Evolutionary conservation across 2,888 invertebrate species (phyloP).

Genomic region (Strigamia transsilvanica): DNA sequence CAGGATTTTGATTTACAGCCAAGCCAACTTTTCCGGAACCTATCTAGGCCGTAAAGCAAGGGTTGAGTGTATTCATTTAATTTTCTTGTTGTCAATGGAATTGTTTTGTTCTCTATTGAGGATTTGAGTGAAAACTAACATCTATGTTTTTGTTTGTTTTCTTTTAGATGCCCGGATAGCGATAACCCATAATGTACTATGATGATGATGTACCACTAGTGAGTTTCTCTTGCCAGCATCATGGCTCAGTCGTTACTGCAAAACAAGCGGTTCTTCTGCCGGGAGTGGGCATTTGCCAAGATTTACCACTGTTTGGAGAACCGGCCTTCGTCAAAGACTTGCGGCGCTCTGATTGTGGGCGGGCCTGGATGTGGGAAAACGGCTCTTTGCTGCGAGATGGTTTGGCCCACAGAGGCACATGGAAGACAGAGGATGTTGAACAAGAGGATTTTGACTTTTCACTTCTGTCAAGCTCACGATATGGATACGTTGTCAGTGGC

Average conservation of each 20-base stretch:
- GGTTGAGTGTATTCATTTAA: too few relatives aligned
- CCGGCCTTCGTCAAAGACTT: constrained; percentile 75
- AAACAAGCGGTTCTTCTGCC: constrained; percentile 80
- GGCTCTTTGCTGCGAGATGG: constrained; percentile 81
- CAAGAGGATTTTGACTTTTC: constrained; percentile 82
- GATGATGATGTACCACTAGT: background rate
- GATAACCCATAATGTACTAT: constrained; percentile 36
- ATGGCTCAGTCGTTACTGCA: constrained; percentile 62
- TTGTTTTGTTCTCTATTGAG: too few relatives aligned
- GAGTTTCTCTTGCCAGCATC: background rate
- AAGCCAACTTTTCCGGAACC: too few relatives aligned
- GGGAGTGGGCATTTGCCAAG: constrained; percentile 97
- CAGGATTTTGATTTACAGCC: too few relatives aligned
- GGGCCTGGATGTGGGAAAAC: constrained; percentile 96
- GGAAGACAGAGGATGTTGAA: constrained; percentile 66
- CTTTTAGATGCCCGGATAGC: background rate
- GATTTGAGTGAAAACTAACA: too few relatives aligned
- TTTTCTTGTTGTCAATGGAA: too few relatives aligned
- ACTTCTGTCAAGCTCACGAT: constrained; percentile 74
- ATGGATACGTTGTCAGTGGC: constrained; percentile 73
- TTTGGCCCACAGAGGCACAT: constrained; percentile 59
- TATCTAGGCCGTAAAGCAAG: too few relatives aligned
- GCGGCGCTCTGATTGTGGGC: constrained; percentile 87
- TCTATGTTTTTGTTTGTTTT: background rate
- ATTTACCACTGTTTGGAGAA: constrained; percentile 90